phyloP scores from a whole-genome alignment of 2,888 invertebrate genomes.

The Agrotis segetum region DNA sequence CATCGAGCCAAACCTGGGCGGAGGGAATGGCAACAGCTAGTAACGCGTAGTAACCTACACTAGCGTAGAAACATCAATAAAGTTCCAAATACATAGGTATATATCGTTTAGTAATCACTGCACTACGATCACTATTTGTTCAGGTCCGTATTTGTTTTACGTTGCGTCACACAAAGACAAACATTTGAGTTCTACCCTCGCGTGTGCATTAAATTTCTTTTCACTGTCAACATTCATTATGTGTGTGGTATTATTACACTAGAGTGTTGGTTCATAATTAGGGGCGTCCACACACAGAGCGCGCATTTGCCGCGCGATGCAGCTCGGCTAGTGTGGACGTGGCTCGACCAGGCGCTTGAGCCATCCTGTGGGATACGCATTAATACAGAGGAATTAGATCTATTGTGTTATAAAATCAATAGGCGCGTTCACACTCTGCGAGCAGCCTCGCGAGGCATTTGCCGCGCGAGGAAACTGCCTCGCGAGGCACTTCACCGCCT shows the following conservation, averaged over 20 bases:
- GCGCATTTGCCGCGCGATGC: too few relatives aligned
- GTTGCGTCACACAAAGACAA: constrained; percentile 40
- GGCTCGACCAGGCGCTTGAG: too few relatives aligned
- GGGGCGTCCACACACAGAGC: too few relatives aligned
- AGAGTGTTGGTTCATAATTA: constrained; percentile 11
- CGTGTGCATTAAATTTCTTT: constrained; percentile 54
- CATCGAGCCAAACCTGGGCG: too few relatives aligned
- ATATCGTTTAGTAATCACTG: constrained; percentile 48
- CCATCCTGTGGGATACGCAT: too few relatives aligned
- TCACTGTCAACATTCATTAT: constrained; percentile 29
- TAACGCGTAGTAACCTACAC: constrained; percentile 2
- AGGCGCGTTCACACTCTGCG: too few relatives aligned
- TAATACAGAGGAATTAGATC: too few relatives aligned
- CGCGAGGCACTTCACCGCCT: background rate
- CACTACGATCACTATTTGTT: constrained; percentile 38
- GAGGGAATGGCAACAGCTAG: too few relatives aligned
- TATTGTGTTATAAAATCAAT: too few relatives aligned
- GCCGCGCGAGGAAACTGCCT: too few relatives aligned
- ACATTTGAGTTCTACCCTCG: constrained; percentile 49
- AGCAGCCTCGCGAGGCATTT: too few relatives aligned
- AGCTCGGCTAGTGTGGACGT: too few relatives aligned
- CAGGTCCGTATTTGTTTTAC: constrained; percentile 44
- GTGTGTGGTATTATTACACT: constrained; percentile 26
- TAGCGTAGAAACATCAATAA: constrained; percentile 25
- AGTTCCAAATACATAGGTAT: constrained; percentile 4